These are phyloP conservation scores for Aptenodytes patagonicus DNA, from an alignment of 2,113 vertebrate genomes.

Conservation along the genomic window DNA sequence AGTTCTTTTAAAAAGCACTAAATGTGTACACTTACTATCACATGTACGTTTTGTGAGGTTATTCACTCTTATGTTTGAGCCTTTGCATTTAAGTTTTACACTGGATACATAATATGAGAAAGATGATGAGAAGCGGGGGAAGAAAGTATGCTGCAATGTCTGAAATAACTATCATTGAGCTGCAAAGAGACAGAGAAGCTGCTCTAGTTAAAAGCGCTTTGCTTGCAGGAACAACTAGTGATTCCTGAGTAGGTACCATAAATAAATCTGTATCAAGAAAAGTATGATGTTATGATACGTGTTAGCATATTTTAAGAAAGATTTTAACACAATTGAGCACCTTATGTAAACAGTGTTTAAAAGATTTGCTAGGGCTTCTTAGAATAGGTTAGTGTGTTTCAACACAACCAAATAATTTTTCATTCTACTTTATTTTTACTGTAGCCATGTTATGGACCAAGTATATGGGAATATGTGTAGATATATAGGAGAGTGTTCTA, in stretches of 20 bases:
- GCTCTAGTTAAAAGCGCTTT: conserved; percentile 41
- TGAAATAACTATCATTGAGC: conserved; percentile 31
- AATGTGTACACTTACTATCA: conserved; percentile 1
- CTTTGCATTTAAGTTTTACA: neutral
- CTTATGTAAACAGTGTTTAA: conserved; percentile 30
- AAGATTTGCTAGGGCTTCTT: neutral
- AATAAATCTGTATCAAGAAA: conserved; percentile 22
- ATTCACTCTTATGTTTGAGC: neutral
- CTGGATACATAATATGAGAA: neutral
- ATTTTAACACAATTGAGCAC: neutral
- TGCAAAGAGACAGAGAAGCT: neutral
- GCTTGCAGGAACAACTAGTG: conserved; percentile 47
- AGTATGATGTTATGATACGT: neutral
- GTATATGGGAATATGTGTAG: neutral
- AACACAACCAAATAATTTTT: neutral
- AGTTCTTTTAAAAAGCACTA: neutral
- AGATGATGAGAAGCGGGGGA: conserved; percentile 25
- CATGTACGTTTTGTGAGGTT: neutral
- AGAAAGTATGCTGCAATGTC: neutral
- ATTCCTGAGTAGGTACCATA: conserved; percentile 9
- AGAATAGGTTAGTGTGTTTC: neutral
- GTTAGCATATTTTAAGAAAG: conserved; percentile 1
- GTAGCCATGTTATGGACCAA: neutral
- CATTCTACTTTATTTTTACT: neutral
- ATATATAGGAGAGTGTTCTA: neutral